Conservation (phyloP, 2,113 vertebrate species). For the Amphiprion ocellaris region DNA sequence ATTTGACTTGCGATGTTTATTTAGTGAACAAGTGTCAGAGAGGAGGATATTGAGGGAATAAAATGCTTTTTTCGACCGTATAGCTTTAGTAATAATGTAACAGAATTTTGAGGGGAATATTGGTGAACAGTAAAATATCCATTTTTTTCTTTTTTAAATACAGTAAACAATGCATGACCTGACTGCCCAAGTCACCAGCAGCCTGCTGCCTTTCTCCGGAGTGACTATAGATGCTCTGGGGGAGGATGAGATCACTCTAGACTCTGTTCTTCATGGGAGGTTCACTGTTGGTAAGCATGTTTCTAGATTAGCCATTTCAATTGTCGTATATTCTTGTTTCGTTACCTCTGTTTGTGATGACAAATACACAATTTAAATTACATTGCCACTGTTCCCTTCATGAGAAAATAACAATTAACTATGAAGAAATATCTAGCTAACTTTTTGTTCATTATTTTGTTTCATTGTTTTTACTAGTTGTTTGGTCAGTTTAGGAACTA, state of each 20-base stretch:
- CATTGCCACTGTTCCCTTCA: background rate
- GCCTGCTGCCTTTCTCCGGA: constrained; percentile 91
- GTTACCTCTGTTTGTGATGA: background rate
- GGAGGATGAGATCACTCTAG: constrained; percentile 90
- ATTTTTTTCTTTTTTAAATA: background rate
- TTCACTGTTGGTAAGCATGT: constrained; percentile 89
- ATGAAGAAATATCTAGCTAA: background rate
- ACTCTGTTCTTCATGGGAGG: constrained; percentile 89
- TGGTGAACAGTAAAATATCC: background rate
- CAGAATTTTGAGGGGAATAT: too few relatives aligned
- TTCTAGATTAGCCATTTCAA: background rate
- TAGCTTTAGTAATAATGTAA: too few relatives aligned
- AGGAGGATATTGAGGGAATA: background rate
- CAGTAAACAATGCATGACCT: constrained; percentile 91
- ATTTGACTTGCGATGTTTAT: background rate
- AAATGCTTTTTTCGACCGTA: too few relatives aligned
- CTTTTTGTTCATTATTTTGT: too few relatives aligned
- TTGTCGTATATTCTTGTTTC: background rate
- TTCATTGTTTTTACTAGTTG: too few relatives aligned
- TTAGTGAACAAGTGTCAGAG: background rate
- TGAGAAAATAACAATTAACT: background rate
- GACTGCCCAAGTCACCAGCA: constrained; percentile 92
- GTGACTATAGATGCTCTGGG: constrained; percentile 91
- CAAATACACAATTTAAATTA: background rate
- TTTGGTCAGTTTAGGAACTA: too few relatives aligned